A percentile compares a stretch with the other conserved stretches of the same genome.
Conservation (phyloP, 2,113 vertebrate species). For the Rhabdomys dilectus region DNA sequence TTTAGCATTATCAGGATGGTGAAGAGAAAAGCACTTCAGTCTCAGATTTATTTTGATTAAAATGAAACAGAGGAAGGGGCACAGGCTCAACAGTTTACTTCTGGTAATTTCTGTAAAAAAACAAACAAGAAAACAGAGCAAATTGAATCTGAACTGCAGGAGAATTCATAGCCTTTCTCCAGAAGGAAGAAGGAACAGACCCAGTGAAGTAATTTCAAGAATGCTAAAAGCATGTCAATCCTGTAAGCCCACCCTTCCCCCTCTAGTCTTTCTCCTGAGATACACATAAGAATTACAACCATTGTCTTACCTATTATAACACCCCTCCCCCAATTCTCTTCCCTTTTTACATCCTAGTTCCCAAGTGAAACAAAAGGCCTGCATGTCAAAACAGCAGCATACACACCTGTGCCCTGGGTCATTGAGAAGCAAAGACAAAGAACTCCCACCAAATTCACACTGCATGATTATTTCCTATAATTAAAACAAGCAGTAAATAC, state of each 20-base stretch:
- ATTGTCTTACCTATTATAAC: not conserved
- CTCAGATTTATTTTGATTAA: constrained; percentile 37
- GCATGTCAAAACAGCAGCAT: not conserved
- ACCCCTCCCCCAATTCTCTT: no score
- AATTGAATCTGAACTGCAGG: not conserved
- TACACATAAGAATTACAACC: not conserved
- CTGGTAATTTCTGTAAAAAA: constrained; percentile 16
- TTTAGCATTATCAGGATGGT: not conserved
- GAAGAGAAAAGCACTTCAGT: not conserved
- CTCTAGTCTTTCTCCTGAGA: not conserved
- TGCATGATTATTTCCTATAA: constrained; percentile 43
- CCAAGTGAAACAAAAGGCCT: not conserved
- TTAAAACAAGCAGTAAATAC: constrained; percentile 2
- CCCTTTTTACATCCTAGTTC: not conserved
- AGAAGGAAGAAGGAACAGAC: not conserved
- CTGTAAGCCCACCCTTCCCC: not conserved
- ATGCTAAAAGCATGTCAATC: constrained; percentile 6
- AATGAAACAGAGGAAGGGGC: not conserved
- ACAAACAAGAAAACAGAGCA: not conserved
- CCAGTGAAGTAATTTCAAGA: not conserved
- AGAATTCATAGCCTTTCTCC: not conserved
- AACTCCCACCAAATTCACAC: not conserved
- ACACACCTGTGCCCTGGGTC: not conserved
- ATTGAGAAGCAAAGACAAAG: not conserved
- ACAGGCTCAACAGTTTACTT: not conserved